Base-by-base conservation (phyloP, 2,888 invertebrate genomes). In the Ischnus inquisitorius region DNA sequence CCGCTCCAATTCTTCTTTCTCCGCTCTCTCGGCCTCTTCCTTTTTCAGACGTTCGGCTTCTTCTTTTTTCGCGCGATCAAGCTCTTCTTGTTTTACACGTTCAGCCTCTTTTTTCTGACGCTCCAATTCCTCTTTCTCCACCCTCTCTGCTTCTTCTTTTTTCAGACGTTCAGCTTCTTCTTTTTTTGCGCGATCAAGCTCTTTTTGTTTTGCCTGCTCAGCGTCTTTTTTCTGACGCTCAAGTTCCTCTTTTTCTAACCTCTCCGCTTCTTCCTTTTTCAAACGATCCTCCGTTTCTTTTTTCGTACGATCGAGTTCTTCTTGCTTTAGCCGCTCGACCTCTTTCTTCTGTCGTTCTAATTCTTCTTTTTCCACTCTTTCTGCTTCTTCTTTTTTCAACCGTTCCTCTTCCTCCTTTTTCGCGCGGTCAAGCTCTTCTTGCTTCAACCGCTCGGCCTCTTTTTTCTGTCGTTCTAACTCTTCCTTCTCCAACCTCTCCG, bases 71-170 rank as follows among this genome's bases (percentile, higher is more conserved):
- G 84, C 80, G 3, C 6, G 85, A 8, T 90, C 74, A 3, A 48
- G 16, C 19, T 82, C 77, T 14, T 80, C 69, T 1, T 64, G 8
- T 39, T 71, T 72, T 19, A 54, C 16, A 41, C 28, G 34, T 3
- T 67, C 72, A n/a, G 43, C 79, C 67, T 79, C 79, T 28, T 79
- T 87, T 10, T 78, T 57, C 41, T 81, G 65, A 34, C 77, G 87
- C 92, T 94, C 88, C 88, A 92, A 19, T 92, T 85, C 93, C 92
- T 77, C 91, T 90, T 2, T 93, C 41, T 64, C 22, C 6, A 76
- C 22, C 41, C 54, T 12, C 41, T 67, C 76, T 5, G 54, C 54
- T 43, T 76, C 87, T 46, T 89, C 41, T 92, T 4, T 93, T 34
- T 93, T 65, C 93, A 91, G 89, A 19, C 46, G 57, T 60, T 88